Evolutionary conservation across 2,113 vertebrate genomes (phyloP).

Genomic region (Hippoglossus stenolepis): DNA sequence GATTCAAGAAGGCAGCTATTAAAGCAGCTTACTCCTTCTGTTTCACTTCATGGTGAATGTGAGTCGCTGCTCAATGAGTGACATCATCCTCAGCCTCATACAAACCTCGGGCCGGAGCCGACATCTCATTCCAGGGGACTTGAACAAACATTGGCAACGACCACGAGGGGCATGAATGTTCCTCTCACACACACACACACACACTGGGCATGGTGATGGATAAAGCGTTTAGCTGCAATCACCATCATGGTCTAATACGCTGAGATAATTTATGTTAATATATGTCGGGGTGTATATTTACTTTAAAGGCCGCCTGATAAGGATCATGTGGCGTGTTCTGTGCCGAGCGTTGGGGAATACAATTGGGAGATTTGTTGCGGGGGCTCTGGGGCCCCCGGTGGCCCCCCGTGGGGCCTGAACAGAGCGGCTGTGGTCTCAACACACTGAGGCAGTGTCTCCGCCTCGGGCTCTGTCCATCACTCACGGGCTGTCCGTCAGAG

Average conservation of each 20-base stretch:
- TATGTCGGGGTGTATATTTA: constrained; percentile 56
- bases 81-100: constrained; percentile 67
- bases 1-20: constrained; percentile 67
- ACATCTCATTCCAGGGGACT: constrained; percentile 57
- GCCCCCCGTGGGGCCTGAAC: constrained; percentile 49
- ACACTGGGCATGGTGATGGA: constrained; percentile 28
- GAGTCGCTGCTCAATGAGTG: constrained; percentile 31
- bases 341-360: constrained; percentile 54
- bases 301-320: constrained; percentile 64
- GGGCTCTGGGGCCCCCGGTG: constrained; percentile 43
- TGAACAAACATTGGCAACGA: constrained; percentile 73
- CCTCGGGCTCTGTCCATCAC: constrained; percentile 63
- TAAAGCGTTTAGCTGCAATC: constrained; percentile 52
- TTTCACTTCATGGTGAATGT: too few relatives aligned
- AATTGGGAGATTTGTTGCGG: constrained; percentile 74
- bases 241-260: constrained; percentile 10
- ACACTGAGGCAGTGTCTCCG: constrained; percentile 71
- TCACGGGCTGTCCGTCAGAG: constrained; percentile 57
- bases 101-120: constrained; percentile 32
- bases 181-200: constrained; percentile 1
- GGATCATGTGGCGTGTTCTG: constrained; percentile 65
- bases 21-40: constrained; percentile 36
- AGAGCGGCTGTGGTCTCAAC: neutral
- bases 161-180: constrained; percentile 14
- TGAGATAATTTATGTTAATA: constrained; percentile 66